Evolutionary conservation across 2,797 vertebrate species (phyloP).

Genomic region (Alca torda): DNA sequence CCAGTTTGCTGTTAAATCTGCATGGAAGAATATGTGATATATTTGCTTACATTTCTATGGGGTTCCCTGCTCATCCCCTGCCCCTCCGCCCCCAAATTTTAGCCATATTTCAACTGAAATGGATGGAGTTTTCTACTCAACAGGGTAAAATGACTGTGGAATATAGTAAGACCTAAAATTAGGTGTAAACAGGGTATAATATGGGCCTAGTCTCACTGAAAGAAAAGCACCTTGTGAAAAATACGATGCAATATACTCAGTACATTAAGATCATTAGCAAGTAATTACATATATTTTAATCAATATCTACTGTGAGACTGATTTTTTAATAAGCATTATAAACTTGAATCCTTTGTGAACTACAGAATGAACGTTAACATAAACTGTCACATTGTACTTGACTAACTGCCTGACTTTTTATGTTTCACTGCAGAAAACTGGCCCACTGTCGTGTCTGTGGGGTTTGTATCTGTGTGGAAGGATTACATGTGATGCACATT

Average conservation of each 20-base stretch:
- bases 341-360: neutral
- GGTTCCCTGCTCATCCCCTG: too few relatives aligned
- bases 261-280: neutral
- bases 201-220: neutral
- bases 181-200: neutral
- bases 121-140: neutral
- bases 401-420: neutral
- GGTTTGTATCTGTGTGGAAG: neutral
- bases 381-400: neutral
- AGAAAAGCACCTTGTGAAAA: neutral
- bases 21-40: neutral
- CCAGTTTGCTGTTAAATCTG: neutral
- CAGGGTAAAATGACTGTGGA: neutral
- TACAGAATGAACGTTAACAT: neutral
- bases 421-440: neutral
- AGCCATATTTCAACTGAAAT: neutral
- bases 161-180: neutral
- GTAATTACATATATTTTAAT: neutral
- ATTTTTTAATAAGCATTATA: neutral
- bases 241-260: neutral
- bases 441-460: neutral
- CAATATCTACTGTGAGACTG: neutral
- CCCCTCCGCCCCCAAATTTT: neutral
- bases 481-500: neutral
- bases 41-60: neutral